A percentile compares a stretch with the other conserved stretches of the same genome.
phyloP scores from a whole-genome alignment of 2,888 invertebrate genomes.

The Antitype chi region DNA sequence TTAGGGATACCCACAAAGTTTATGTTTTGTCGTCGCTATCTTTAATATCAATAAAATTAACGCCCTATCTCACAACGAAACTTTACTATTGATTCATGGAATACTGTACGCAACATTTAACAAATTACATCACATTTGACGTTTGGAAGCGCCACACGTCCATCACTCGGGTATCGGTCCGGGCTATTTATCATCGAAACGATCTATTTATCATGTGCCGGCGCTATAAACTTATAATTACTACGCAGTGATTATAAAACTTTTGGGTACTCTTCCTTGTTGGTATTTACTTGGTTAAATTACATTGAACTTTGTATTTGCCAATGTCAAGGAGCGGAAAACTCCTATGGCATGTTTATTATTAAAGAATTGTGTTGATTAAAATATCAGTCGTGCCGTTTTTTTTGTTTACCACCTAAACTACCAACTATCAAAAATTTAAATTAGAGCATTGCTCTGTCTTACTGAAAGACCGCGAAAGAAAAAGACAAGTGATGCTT shows the following conservation, averaged over 20 bases:
- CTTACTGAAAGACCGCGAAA: too few relatives aligned
- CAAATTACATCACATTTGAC: constrained; percentile 52
- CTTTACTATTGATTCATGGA: constrained; percentile 45
- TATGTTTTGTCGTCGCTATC: background rate
- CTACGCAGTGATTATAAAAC: constrained; percentile 58
- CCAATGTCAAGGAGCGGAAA: background rate
- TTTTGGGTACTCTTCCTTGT: constrained; percentile 51
- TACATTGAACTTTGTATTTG: constrained; percentile 8
- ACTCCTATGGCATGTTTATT: background rate
- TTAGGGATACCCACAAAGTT: background rate
- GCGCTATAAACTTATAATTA: constrained; percentile 62
- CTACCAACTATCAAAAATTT: too few relatives aligned
- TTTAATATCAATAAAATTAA: background rate
- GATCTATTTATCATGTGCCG: constrained; percentile 55
- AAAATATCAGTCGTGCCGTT: background rate
- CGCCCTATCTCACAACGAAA: background rate
- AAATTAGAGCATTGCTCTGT: too few relatives aligned
- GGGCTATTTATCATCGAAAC: constrained; percentile 59
- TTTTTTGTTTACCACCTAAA: too few relatives aligned
- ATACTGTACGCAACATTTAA: constrained; percentile 50
- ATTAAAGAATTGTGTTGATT: background rate
- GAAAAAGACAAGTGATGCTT: too few relatives aligned
- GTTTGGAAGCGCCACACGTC: constrained; percentile 36
- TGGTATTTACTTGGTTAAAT: constrained; percentile 24
- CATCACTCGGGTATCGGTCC: constrained; percentile 39